These are phyloP conservation scores for Coelinius sp. DNA, from an alignment of 2,888 invertebrate genomes.

Conservation along the genomic window DNA sequence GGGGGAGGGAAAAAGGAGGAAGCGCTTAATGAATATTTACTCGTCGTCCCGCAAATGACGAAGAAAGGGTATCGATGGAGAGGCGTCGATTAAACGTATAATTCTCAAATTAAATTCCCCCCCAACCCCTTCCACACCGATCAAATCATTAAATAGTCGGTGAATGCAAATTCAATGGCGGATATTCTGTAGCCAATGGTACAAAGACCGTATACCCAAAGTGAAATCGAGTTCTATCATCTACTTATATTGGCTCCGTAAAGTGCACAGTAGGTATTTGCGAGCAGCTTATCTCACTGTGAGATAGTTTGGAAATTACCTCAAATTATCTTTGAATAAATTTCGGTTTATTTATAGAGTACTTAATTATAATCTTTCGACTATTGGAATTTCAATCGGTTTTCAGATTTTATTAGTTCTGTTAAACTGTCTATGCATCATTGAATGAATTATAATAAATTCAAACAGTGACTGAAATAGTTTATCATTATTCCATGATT, in stretches of 20 bases:
- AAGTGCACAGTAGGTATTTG: not conserved
- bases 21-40: conserved; percentile 68
- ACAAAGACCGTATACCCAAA: conserved; percentile 8
- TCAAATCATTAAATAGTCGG: conserved; percentile 64
- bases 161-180: conserved; percentile 57
- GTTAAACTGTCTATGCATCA: not conserved
- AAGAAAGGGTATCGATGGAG: conserved; percentile 55
- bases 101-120: conserved; percentile 66
- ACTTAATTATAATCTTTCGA: not conserved
- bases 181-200: not conserved
- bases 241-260: conserved; percentile 12
- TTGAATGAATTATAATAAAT: not conserved
- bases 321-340: conserved; percentile 15
- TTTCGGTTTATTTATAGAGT: not conserved
- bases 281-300: not conserved
- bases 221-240: conserved; percentile 24
- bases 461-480: too few species aligned
- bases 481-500: too few species aligned
- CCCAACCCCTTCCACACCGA: conserved; percentile 31
- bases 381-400: conserved; percentile 2
- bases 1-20: conserved; percentile 45
- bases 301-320: not conserved
- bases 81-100: conserved; percentile 67
- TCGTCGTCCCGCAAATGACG: conserved; percentile 43
- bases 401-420: not conserved